Evolutionary conservation across 1,140 invertebrate species (phyloP), one percentile per base, ranked within the genome.

Genomic region (Camponotus vicinus): DNA sequence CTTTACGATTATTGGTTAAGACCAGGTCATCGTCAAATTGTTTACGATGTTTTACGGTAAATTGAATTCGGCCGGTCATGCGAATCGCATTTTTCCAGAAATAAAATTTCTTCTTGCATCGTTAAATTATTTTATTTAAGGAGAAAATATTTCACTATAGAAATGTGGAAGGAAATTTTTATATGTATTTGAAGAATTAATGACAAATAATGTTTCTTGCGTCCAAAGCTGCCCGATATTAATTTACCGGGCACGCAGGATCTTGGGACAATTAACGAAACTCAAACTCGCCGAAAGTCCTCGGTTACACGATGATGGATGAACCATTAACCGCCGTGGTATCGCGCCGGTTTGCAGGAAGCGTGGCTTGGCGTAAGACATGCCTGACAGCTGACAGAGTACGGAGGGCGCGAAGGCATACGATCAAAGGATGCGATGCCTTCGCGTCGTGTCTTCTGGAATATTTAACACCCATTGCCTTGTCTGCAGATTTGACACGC

Each of bases 381-480:
- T 18, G 87, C 84, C 83, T 84, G 90, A 91, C 90, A 80, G 86
- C 86, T 86, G 90, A 88, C 90, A 89, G 86, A 37, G 45, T 86
- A 86, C 49, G 75, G 66, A 88, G 89, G 86, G 86, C 83, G 86
- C 64, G 73, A 88, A 84, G 84, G 59, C 71, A 64, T 89, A 86
- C 69, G 85, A 91, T 91, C 88, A 84, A 90, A 87, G 87, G 85
- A 90, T 40, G 37, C 61, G 57, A 18, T 79, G 69, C 83, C 87
- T 86, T 80, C 83, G 79, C 83, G 61, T 86, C 85, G 79, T 91
- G 89, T 91, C 91, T 91, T 91, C 70, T 91, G 57, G 88, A 91
- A 91, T 91, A 91, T 91, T 91, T 91, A 91, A 91, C 86, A 66
- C 77, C 79, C n/a, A 64, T 73, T 57, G 86, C 75, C 57, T 42